Evolutionary conservation across 2,113 vertebrate genomes (phyloP), one percentile per base, ranked within the genome.

Genomic region (Lonchura striata): DNA sequence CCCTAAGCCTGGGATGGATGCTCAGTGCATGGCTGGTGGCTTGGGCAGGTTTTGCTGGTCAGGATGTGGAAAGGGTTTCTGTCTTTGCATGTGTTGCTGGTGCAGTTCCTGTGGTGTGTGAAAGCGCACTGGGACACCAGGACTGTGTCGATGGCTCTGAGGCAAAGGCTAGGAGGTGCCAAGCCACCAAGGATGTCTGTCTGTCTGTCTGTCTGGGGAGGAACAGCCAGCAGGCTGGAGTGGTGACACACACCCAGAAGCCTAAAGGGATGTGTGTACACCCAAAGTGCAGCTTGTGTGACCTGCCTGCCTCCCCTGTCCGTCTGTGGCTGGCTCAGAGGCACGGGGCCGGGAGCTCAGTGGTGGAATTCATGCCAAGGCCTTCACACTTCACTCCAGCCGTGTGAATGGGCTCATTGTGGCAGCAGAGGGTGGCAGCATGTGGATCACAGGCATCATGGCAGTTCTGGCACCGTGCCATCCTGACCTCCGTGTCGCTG

Each of bases 351-450:
- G 3, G 64, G 64, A 77, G 81, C 91, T 84, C 1, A 0, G 71
- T 5, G 46, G 70, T 2, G 4, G 93, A 96, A 93, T 88, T 74
- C 71, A 86, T 90, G 92, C 92, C 96, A 86, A 68, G 85, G 47
- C 46, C 88, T 90, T 95, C 95, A 94, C 96, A 75, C 94, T 75
- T 75, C 90, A 96, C 96, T 90, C 76, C 94, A 83, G 76, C 90
- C 84, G 21, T 64, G 41, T 94, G 96, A 96, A 93, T 92, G 90
- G 96, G 60, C 44, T 59, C 72, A 81, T 94, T 97, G 95, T 90
- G 24, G 68, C 71, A 94, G 18, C 52, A 64, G 92, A 68, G 93
- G 42, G 53, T 9, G 37, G 94, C 93, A 86, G 88, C 92, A 64
- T 1, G 60, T 3, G 3, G 82, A 78, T 93, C 53, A 71, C 86